Base-by-base conservation (phyloP, 1,140 invertebrate genomes). In the Leptopilina boulardi region DNA sequence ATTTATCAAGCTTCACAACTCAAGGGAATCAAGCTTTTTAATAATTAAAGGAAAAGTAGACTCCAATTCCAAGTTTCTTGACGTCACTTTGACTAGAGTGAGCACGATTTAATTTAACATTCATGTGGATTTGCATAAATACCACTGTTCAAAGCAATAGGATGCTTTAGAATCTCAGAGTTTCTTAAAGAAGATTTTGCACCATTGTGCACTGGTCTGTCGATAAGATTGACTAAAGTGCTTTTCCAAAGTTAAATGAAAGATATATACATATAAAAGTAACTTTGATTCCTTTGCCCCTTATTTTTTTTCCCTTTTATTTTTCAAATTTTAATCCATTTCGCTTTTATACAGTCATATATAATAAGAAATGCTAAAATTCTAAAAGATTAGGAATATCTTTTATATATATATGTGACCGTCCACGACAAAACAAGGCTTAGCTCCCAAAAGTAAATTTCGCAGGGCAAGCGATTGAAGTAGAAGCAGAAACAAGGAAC, bases 91-190 rank as follows among this genome's bases (percentile, higher is more conserved):
- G 59, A 26, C 59, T 66, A 66, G 23, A 66, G 59, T 82, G 70
- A 38, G 72, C 41, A 79, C 44, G 78, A 82, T 82, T 82, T 82
- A 82, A 82, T 82, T 82, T 75, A 82, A 82, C 80, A 42, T 82
- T 77, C 34, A 41, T 51, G 70, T 34, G 70, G 71, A 82, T 82
- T 82, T 79, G 75, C 77, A 82, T 77, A 80, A 82, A 78, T 82
- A 80, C 59, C 80, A 71, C 47, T 59, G 15, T 76, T 54, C 41
- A 51, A 80, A 71, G 73, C 73, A 70, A 77, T 77, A 73, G 73
- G 54, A 44, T 44, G 51, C 59, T 73, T 19, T 41, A 21, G 15
- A 77, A 80, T 73, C 56, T 6, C 56, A 54, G 73, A 81, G 51
- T 78, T 80, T 34, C 73, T 76, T 72, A 74, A 76, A 73, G 42